Evolutionary conservation across 2,797 vertebrate genomes (phyloP), one percentile per base, ranked within the genome.

Genomic region (Cossypha caffra): DNA sequence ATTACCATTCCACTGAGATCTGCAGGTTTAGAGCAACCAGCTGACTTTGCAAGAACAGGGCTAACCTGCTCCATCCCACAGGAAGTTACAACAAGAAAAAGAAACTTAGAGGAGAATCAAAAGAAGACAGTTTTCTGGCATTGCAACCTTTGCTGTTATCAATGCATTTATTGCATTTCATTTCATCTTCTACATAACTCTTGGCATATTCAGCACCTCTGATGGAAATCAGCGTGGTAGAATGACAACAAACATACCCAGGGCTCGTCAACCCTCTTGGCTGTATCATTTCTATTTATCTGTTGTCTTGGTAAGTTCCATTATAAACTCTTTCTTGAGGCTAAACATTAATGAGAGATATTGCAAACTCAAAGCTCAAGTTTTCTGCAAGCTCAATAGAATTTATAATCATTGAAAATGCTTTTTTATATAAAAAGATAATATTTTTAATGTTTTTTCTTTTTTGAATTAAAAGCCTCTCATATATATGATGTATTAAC

Each of bases 231-330:
- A 82, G 74, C 29, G 8, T 45, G 90, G 90, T 55, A 78, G 77
- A 90, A 88, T 45, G 83, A 89, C 93, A 95, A 90, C 79, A 96
- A 92, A 91, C 62, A 76, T 26, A 96, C 79, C 43, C 66, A 88
- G 77, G 87, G 91, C 94, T 96, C 95, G 90, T 96, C 93, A 88
- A 33, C 57, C 77, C 92, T 93, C 88, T 89, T 85, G 93, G 95
- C 91, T 80, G 57, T 94, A 95, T 96, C 74, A 77, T 82, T 96
- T 86, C 88, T 95, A 89, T 95, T 95, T 96, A 95, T 97, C 95
- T 95, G 80, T 93, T 96, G 61, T 93, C 93, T 94, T 86, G 1
- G 3, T 67, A 93, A 90, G 80, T 88, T 48, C 80, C 68, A 90
- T 88, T 69, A 96, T 86, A 95, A 96, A 92, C 93, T 84, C 90